Conservation (phyloP, 2,888 invertebrate species). For the Microplitis manilae region DNA sequence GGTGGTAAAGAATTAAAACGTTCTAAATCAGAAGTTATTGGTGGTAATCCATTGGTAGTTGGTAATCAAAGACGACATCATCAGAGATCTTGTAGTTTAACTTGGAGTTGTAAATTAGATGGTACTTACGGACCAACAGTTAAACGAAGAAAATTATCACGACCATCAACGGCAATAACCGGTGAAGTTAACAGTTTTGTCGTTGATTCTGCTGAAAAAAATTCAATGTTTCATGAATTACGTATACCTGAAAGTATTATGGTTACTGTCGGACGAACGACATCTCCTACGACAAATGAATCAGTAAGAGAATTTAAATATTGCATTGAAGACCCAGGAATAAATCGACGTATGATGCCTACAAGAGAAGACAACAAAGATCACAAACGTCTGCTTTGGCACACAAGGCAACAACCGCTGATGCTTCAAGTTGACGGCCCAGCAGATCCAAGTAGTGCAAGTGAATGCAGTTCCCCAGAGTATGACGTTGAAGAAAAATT, state of each 20-base stretch:
- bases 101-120: slow-evolving; percentile 82
- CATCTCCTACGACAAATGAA: slow-evolving; percentile 61
- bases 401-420: slow-evolving; percentile 70
- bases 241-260: slow-evolving; percentile 72
- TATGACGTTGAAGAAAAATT: slow-evolving; percentile 63
- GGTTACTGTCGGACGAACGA: slow-evolving; percentile 66
- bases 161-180: slow-evolving; percentile 57
- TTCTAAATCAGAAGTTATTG: slow-evolving; percentile 78
- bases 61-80: slow-evolving; percentile 72
- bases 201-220: slow-evolving; percentile 61
- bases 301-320: slow-evolving; percentile 64
- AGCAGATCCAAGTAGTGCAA: slow-evolving; percentile 73
- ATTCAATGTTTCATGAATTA: slow-evolving; percentile 67
- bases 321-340: slow-evolving; percentile 57
- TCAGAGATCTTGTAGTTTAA: slow-evolving; percentile 79
- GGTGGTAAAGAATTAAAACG: slow-evolving; percentile 76
- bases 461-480: slow-evolving; percentile 72
- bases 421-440: slow-evolving; percentile 76
- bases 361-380: slow-evolving; percentile 64
- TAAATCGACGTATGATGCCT: slow-evolving; percentile 57
- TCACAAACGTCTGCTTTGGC: slow-evolving; percentile 70
- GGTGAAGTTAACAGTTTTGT: slow-evolving; percentile 61
- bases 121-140: slow-evolving; percentile 77
- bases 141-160: slow-evolving; percentile 79
- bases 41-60: slow-evolving; percentile 72